Conservation (phyloP, 1,140 invertebrate species). For the Coelopa frigida region DNA sequence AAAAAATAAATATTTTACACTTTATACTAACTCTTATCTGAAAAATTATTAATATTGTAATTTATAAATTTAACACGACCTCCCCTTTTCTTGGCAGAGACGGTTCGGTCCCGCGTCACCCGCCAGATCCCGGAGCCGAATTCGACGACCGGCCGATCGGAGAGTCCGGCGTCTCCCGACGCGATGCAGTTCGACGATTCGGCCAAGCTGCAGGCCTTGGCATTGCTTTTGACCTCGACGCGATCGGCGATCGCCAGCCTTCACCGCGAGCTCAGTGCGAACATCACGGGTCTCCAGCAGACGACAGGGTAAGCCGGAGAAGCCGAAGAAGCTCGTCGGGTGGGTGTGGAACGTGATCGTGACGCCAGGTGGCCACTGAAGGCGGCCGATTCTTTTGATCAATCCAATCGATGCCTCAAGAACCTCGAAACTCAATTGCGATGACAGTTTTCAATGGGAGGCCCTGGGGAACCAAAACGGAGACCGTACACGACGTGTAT, state of each 20-base stretch:
- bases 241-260: conserved; percentile 6
- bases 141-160: neutral
- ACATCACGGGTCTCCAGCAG: conserved; percentile 13
- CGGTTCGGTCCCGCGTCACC: neutral
- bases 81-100: neutral
- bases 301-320: conserved; percentile 26
- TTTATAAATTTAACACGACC: no score
- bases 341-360: no score
- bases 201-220: conserved; percentile 17
- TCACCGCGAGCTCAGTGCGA: conserved; percentile 4
- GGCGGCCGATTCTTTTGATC: no score
- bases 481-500: no score
- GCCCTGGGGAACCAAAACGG: no score
- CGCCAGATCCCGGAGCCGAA: neutral
- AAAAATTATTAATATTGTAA: no score
- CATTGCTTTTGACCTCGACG: conserved; percentile 28
- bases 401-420: no score
- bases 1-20: neutral
- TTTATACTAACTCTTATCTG: neutral
- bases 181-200: conserved; percentile 3
- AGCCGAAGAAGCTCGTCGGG: no score
- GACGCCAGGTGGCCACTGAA: no score
- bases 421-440: no score
- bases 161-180: no score
- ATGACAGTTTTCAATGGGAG: no score